Conservation (phyloP, 1,140 invertebrate genomes). For the Archegozetes longisetosus region DNA sequence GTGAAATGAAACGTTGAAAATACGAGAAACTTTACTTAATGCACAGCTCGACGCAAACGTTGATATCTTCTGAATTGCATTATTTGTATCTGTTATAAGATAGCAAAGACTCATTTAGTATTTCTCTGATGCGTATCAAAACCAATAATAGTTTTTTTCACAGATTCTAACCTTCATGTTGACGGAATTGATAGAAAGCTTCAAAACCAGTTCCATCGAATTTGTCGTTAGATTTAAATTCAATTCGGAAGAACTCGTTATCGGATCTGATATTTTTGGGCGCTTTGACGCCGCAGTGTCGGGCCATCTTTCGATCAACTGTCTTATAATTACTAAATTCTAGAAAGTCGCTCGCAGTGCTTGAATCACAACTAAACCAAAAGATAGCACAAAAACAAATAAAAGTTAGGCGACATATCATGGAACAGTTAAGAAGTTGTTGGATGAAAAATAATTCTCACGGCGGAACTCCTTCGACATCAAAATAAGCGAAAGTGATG, state of each 20-base stretch:
- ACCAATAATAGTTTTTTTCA: not conserved
- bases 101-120: not conserved
- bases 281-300: conserved; percentile 53
- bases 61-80: not conserved
- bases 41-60: not conserved
- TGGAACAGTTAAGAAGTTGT: conserved; percentile 15
- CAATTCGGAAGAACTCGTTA: conserved; percentile 78
- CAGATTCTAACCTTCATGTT: not conserved
- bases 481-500: conserved; percentile 71
- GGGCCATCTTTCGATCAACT: conserved; percentile 60
- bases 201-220: conserved; percentile 85
- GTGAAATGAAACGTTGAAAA: no score
- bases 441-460: conserved; percentile 33
- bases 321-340: conserved; percentile 86
- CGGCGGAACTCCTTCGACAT: conserved; percentile 77
- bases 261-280: conserved; percentile 54
- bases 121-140: no score
- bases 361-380: conserved; percentile 41
- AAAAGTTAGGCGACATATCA: conserved; percentile 19
- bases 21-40: no score
- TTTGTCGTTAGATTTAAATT: conserved; percentile 79
- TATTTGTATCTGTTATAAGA: not conserved
- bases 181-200: conserved; percentile 61
- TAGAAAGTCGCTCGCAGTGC: conserved; percentile 75
- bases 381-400: no score